phyloP scores from a whole-genome alignment of 2,113 vertebrate species.

The Chlorodrepanis virens region DNA sequence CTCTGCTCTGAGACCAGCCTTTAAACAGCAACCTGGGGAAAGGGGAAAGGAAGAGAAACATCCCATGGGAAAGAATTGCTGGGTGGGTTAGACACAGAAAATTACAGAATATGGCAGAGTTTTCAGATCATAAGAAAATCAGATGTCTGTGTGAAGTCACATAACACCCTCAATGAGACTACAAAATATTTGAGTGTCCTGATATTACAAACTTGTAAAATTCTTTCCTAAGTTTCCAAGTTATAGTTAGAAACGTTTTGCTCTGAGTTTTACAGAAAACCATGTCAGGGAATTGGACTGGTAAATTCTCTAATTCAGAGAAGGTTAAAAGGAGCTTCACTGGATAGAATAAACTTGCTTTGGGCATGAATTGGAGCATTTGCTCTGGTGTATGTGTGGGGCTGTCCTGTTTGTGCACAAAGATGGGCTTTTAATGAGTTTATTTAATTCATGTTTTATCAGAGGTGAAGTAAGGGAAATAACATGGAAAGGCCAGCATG shows the following conservation, averaged over 20 bases:
- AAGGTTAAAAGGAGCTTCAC: neutral
- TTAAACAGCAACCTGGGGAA: slow-evolving; percentile 29
- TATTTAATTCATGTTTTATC: neutral
- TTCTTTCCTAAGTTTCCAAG: neutral
- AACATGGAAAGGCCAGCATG: neutral
- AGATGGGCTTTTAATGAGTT: neutral
- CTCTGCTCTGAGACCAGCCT: neutral
- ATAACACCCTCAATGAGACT: neutral
- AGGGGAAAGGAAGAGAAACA: neutral
- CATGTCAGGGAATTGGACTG: neutral
- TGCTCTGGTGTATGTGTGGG: neutral
- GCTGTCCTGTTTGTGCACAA: neutral
- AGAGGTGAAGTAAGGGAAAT: neutral
- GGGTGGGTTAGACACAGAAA: neutral
- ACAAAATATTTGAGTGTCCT: neutral
- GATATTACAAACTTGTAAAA: neutral
- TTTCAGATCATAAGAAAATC: neutral
- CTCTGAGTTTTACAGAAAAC: neutral
- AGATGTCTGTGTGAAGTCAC: neutral
- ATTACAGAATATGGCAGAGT: neutral
- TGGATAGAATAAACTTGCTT: neutral
- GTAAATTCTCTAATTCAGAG: neutral
- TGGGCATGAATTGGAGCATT: neutral
- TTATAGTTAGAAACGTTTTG: neutral
- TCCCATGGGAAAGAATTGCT: neutral